These are phyloP conservation scores for Percopsis omiscomaycus DNA, from an alignment of 2,797 vertebrate genomes.

Conservation along the genomic window DNA sequence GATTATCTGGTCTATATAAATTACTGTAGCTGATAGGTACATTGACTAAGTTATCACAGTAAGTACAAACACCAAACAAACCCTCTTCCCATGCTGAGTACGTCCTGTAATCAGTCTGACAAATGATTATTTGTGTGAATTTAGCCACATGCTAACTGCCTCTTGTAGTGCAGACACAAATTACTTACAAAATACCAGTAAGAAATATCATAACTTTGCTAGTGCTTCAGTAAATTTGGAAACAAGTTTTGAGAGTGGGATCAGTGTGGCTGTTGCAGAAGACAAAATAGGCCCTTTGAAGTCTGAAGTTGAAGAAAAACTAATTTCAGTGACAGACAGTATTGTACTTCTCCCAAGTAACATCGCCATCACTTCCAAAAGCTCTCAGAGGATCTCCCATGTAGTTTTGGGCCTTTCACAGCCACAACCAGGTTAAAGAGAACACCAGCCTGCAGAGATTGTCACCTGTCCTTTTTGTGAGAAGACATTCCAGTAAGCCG, in stretches of 20 bases:
- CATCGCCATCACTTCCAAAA: slow-evolving; percentile 32
- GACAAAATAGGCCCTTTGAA: slow-evolving; percentile 25
- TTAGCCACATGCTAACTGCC: slow-evolving; percentile 47
- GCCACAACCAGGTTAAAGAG: slow-evolving; percentile 28
- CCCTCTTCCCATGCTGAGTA: slow-evolving; percentile 19
- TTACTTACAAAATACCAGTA: slow-evolving; percentile 33
- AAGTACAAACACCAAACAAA: slow-evolving; percentile 52
- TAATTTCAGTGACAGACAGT: slow-evolving; percentile 24
- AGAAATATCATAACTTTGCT: slow-evolving; percentile 42
- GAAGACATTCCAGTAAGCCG: slow-evolving; percentile 65
- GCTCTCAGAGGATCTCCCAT: slow-evolving; percentile 46
- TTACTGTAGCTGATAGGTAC: slow-evolving; percentile 23
- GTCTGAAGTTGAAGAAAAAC: slow-evolving; percentile 36
- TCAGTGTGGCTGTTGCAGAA: slow-evolving; percentile 19
- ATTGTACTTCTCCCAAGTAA: slow-evolving; percentile 45
- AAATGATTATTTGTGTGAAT: slow-evolving; percentile 1
- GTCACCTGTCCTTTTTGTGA: slow-evolving; percentile 49
- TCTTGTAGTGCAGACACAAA: slow-evolving; percentile 40
- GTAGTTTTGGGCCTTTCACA: slow-evolving; percentile 28
- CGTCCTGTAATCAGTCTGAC: no score
- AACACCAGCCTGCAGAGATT: slow-evolving; percentile 51
- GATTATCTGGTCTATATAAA: not conserved
- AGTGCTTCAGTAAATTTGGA: slow-evolving; percentile 45
- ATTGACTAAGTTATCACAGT: slow-evolving; percentile 62
- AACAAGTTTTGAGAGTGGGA: slow-evolving; percentile 9